Evolutionary conservation across 1,140 invertebrate genomes (phyloP), one percentile per base, ranked within the genome.

Genomic region (Piezodorus guildinii): DNA sequence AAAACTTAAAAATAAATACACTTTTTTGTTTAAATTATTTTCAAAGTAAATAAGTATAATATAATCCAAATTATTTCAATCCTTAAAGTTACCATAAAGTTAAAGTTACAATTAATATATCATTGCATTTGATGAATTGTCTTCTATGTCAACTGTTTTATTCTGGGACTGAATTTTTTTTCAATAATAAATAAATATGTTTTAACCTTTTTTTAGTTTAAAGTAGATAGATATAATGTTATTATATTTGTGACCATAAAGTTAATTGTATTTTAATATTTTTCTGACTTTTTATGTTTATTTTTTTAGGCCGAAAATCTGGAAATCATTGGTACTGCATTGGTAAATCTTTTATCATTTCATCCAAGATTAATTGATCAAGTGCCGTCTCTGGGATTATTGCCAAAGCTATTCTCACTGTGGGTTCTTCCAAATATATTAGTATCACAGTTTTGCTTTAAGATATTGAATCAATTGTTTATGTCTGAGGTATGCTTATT

Each of bases 361-460:
- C 92, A 96, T 74, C 88, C 91, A n/a, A 79, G 82, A 70, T 80
- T 97, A 54, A 82, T 90, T 21, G 94, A 98, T 74, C 83, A 90
- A 69, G 84, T 98, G 60, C 95, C 96, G 17, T 84, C 91, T 17
- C 83, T 96, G 71, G 96, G 96, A 14, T 92, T 98, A 74, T 86
- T 99, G 74, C 94, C 94, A 17, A 66, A 60, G 30, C 14, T 66
- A 25, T 66, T 58, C 25, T 59, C 56, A 10, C 39, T 17, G 16
- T 66, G 65, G 65, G 49, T n/a, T 39, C 19, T 46, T 44, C 34
- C 62, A 9, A 60, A 59, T 62, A 23, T 27, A 12, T 12, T 27
- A 21, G 23, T 74, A 80, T 86, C 69, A 85, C 86, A 62, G 85
- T 85, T 72, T 83, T 88, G 61, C 87, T 88, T 97, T 69, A 82